A percentile compares a stretch with the other conserved stretches of the same genome.
Evolutionary conservation across 2,113 vertebrate species (phyloP).

Genomic region (Lycaon pictus): DNA sequence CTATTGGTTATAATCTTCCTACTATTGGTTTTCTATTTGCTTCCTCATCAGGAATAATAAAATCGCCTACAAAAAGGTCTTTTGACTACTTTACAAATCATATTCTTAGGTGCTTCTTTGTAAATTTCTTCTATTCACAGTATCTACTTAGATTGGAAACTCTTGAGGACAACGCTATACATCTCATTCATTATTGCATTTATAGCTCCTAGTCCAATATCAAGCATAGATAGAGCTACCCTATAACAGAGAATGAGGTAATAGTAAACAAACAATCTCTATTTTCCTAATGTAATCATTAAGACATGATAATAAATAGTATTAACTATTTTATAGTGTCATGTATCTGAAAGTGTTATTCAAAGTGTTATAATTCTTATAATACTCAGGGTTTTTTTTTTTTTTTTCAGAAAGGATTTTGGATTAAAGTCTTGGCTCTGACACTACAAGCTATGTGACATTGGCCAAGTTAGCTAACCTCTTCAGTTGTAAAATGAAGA

Average conservation of each 20-base stretch:
- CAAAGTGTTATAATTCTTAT: neutral
- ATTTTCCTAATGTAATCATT: neutral
- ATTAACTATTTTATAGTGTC: neutral
- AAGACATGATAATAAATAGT: neutral
- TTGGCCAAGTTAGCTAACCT: neutral
- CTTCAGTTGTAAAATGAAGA: neutral
- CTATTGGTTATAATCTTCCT: neutral
- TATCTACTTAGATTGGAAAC: neutral
- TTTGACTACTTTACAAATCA: neutral
- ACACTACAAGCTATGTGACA: neutral
- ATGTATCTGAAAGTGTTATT: neutral
- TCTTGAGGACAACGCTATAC: neutral
- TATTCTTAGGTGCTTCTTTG: neutral
- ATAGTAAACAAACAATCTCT: neutral
- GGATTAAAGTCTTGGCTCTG: neutral
- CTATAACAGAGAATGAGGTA: neutral
- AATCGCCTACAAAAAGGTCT: neutral
- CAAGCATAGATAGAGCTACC: neutral
- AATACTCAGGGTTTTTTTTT: too few relatives aligned
- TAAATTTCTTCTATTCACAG: neutral
- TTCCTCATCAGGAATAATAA: neutral
- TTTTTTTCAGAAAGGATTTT: neutral
- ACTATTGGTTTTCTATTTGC: slow-evolving; percentile 15
- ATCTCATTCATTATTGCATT: neutral
- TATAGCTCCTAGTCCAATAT: neutral